Base-by-base conservation (phyloP, 2,888 invertebrate species). In the Lepetodrilus schrolli region DNA sequence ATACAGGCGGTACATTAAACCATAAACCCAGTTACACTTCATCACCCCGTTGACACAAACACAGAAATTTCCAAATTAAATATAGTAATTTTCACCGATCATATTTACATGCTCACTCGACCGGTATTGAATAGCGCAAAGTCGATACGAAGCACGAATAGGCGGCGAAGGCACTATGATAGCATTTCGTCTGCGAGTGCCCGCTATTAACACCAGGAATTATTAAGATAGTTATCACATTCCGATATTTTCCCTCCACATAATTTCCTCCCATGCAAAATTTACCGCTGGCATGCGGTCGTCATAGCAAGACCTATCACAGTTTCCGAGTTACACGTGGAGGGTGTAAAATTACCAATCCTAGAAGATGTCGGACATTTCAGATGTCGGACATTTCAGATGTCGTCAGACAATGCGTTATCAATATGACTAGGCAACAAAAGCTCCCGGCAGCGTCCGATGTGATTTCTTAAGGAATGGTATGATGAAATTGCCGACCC, bases 401-500 rank as follows among this genome's bases (percentile, higher is more conserved):
- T 30, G 58, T 23, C 34, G 58, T 58, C n/a, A 30, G 58, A 58
- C 58, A 58, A 58, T 58, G 58, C 26, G 34, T 58, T 58, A 58
- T 58, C 58, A 58, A 58, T 58, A 58, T 58, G 58, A 58, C 58
- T 17, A 34, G 30, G 30, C 58, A 34, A 58, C 58, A 58, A 17
- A 43, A 23, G 34, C 26, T 30, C 58, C 26, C 58, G 34, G n/a
- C 34, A 58, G 26, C 58, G 30, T 30, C 58, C 30, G 58, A 58
- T 30, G 58, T 7, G 58, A 58, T 26, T 58, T 58, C 58, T 30
- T 30, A 30, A 26, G n/a, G 58, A 58, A 58, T 30, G 58, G 58
- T 58, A 58, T 58, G 58, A 58, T 58, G 58, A 58, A 58, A 58
- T 58, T n/a, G 58, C 58, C 34, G 58, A 58, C 58, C 58, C 58